Evolutionary conservation across 2,113 vertebrate genomes (phyloP).

Genomic region (Pandion haliaetus): DNA sequence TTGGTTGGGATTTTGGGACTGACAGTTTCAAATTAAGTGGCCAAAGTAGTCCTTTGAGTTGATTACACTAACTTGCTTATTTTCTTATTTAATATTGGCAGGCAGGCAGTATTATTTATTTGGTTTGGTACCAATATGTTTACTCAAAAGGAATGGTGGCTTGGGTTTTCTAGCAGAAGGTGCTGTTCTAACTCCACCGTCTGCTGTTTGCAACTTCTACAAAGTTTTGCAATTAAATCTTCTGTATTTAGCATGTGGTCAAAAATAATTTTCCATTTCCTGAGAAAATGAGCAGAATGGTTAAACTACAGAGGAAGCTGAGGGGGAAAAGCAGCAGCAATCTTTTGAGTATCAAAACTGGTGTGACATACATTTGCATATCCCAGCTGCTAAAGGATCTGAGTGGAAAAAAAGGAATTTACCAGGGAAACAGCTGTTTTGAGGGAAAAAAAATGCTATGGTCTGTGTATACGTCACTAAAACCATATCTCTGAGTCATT

Average conservation of each 20-base stretch:
- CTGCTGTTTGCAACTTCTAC: background rate
- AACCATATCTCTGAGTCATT: background rate
- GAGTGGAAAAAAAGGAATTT: background rate
- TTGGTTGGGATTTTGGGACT: background rate
- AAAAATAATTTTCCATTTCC: background rate
- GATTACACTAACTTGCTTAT: background rate
- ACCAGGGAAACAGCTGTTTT: background rate
- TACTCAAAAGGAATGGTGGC: background rate
- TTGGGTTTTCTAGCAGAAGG: background rate
- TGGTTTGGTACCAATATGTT: background rate
- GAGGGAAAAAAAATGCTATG: fast-evolving
- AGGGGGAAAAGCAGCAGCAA: background rate
- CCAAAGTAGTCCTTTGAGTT: background rate
- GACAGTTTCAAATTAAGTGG: background rate
- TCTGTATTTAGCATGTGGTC: background rate
- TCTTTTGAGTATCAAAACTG: background rate
- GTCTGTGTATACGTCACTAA: background rate
- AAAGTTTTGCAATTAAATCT: background rate
- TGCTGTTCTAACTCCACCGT: background rate
- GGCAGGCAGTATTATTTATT: background rate
- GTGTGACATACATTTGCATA: background rate
- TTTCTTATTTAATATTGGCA: background rate
- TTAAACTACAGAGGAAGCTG: background rate
- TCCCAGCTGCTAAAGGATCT: background rate
- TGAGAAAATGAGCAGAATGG: background rate